Conservation (phyloP, 64 coral and sea anemone genomes). For the Cladopsammia gracilis region DNA sequence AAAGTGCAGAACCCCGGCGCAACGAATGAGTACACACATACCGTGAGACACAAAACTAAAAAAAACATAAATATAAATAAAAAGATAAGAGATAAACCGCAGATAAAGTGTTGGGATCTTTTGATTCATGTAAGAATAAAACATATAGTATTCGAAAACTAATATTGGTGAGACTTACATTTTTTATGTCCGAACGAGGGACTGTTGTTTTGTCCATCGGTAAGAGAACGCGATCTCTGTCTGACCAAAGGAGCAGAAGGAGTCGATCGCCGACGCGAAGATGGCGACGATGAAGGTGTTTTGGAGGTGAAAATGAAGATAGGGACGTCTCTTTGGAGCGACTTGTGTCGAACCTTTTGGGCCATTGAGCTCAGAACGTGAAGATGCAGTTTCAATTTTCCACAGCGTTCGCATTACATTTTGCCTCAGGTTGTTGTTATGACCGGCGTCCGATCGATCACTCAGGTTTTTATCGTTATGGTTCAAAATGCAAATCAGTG, state of each 20-base stretch:
- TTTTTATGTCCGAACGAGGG: not conserved
- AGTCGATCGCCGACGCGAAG: not conserved
- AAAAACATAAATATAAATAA: too few species aligned
- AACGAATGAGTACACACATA: too few species aligned
- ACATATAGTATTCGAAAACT: too few species aligned
- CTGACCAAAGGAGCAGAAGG: not conserved
- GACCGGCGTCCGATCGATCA: not conserved
- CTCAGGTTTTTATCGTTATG: too few species aligned
- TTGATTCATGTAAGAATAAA: too few species aligned
- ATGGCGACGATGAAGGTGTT: not conserved
- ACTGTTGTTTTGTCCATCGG: not conserved
- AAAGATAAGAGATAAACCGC: too few species aligned
- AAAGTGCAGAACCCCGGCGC: too few species aligned
- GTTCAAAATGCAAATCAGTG: too few species aligned
- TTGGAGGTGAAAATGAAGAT: not conserved
- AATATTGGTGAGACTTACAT: not conserved
- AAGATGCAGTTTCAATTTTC: not conserved
- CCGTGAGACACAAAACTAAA: too few species aligned
- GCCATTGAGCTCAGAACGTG: not conserved
- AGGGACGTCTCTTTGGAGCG: not conserved
- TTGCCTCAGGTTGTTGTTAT: not conserved
- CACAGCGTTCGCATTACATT: not conserved
- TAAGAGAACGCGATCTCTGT: slow-evolving; percentile 8
- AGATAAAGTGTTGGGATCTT: too few species aligned
- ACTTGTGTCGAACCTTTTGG: not conserved